Percentiles rank a stretch among this genome's conserved stretches.
Conservation (phyloP, 2,888 invertebrate genomes). For the Bellardia bayeri region DNA sequence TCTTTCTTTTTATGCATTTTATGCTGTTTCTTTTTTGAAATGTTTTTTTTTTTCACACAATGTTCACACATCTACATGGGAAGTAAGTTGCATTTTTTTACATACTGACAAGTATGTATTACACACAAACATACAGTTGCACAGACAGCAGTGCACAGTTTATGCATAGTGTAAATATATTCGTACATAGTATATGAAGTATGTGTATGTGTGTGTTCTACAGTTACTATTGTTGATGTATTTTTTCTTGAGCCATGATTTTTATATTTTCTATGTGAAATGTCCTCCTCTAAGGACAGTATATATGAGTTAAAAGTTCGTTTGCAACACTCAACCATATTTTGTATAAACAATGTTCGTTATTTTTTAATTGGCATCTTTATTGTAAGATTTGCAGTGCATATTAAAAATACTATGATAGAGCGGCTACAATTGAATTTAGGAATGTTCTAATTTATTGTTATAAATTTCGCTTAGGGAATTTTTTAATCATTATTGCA, state of each 20-base stretch:
- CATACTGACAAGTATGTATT: neutral
- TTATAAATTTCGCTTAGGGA: conserved; percentile 1
- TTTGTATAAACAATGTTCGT: neutral
- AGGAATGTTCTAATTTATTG: neutral
- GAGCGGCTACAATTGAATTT: neutral
- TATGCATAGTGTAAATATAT: conserved; percentile 39
- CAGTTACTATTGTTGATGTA: conserved; percentile 16
- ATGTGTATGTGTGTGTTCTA: neutral
- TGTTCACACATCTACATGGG: conserved; percentile 54
- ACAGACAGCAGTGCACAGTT: neutral
- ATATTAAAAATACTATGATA: too few relatives aligned
- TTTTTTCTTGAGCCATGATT: conserved; percentile 8
- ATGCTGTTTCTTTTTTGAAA: neutral
- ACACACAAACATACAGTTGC: neutral
- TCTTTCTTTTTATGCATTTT: conserved; percentile 37
- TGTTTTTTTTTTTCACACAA: neutral
- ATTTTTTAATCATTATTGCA: neutral
- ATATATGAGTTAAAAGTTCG: neutral
- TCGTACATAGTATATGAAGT: neutral
- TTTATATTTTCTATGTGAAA: neutral
- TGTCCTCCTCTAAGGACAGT: neutral
- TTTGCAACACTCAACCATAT: neutral
- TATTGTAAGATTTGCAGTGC: neutral
- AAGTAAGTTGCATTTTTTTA: conserved; percentile 32
- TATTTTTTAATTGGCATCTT: neutral